A percentile compares a stretch with the other conserved stretches of the same genome.
Evolutionary conservation across 2,113 vertebrate genomes (phyloP).

Genomic region (Mobula hypostoma): DNA sequence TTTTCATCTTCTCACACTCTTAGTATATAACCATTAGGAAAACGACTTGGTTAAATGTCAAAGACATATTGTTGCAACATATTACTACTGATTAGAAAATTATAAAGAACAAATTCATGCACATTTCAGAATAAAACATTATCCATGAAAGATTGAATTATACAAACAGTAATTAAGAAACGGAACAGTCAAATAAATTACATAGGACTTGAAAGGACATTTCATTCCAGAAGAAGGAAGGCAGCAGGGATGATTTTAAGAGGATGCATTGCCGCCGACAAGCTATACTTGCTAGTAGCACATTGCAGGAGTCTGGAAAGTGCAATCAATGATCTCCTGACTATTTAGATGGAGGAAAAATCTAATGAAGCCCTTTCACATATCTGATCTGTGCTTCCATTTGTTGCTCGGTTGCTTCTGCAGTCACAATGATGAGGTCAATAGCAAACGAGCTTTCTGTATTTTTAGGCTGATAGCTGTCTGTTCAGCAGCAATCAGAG

Average conservation of each 20-base stretch:
- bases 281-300: neutral
- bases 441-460: neutral
- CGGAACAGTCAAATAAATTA: neutral
- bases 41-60: constrained; percentile 66
- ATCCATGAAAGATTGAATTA: neutral
- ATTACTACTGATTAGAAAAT: constrained; percentile 53
- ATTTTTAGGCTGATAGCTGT: neutral
- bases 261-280: neutral
- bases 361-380: neutral
- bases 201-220: neutral
- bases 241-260: neutral
- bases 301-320: neutral
- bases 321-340: neutral
- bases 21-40: constrained; percentile 66
- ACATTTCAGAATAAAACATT: neutral
- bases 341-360: neutral
- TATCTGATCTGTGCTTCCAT: neutral
- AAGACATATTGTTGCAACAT: constrained; percentile 59
- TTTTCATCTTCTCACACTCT: constrained; percentile 72
- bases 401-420: neutral
- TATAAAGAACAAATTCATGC: constrained; percentile 33
- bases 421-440: neutral
- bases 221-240: neutral
- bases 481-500: neutral
- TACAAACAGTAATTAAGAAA: constrained; percentile 3